Conservation (phyloP, 2,888 invertebrate genomes). For the Frankliniella fusca region DNA sequence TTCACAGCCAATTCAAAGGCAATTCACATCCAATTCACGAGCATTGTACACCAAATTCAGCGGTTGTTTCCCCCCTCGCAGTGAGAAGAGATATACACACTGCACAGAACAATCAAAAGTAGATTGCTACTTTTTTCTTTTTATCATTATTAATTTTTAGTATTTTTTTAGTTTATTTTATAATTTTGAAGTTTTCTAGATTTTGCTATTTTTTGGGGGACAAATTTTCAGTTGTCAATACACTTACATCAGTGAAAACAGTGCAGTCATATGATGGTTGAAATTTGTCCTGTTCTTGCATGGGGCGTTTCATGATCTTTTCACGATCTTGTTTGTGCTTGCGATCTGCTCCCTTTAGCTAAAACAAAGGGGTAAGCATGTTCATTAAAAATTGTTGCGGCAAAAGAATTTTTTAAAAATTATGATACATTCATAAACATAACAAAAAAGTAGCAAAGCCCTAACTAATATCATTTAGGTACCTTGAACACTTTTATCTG, state of each 20-base stretch:
- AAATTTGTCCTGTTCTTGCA: conserved; percentile 82
- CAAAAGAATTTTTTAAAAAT: background rate
- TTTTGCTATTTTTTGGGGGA: background rate
- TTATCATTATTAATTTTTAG: too few species aligned
- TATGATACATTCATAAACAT: background rate
- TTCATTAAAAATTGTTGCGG: conserved; percentile 17
- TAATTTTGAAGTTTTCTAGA: background rate
- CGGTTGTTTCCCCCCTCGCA: too few species aligned
- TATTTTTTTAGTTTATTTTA: too few species aligned
- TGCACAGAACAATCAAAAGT: too few species aligned
- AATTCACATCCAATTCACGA: too few species aligned
- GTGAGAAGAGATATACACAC: too few species aligned
- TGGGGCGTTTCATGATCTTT: conserved; percentile 81
- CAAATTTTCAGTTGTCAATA: conserved; percentile 33
- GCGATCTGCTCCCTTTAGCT: conserved; percentile 92
- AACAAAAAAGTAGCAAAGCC: conserved; percentile 24
- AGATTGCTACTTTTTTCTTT: too few species aligned
- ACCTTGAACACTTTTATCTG: conserved; percentile 83
- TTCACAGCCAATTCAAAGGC: too few species aligned
- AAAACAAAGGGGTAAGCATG: conserved; percentile 53
- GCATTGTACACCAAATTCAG: too few species aligned
- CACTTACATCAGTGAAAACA: conserved; percentile 78
- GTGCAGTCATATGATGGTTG: conserved; percentile 96
- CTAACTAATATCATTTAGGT: conserved; percentile 30
- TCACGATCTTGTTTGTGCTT: conserved; percentile 96